phyloP scores from a whole-genome alignment of 2,888 invertebrate genomes.

The Netelia virgata region DNA sequence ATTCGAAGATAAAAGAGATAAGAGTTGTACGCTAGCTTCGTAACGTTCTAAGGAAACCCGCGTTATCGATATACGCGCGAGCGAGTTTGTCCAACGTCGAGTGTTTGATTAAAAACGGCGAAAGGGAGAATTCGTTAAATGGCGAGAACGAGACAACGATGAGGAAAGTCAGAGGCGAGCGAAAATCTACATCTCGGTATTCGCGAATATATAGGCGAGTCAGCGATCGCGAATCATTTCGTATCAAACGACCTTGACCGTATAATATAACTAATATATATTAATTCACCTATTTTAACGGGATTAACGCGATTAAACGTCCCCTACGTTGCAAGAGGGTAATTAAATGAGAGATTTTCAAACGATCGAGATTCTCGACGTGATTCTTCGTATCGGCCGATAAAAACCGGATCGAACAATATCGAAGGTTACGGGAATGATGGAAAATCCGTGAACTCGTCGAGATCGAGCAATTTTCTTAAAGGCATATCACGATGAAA shows the following conservation, averaged over 20 bases:
- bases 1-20: no score
- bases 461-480: conserved; percentile 30
- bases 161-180: no score
- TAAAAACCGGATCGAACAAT: neutral
- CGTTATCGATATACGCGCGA: neutral
- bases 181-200: no score
- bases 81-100: neutral
- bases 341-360: conserved; percentile 20
- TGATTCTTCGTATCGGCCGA: neutral
- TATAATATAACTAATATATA: neutral
- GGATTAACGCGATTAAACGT: conserved; percentile 30
- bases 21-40: neutral
- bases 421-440: neutral
- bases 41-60: neutral
- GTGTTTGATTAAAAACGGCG: no score
- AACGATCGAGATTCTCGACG: conserved; percentile 5
- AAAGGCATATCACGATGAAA: conserved; percentile 7
- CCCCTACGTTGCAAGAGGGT: neutral
- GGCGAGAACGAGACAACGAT: no score
- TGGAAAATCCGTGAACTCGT: conserved; percentile 1
- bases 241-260: neutral
- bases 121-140: no score
- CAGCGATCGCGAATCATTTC: neutral
- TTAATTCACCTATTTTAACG: neutral
- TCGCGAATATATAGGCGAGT: no score